Percentiles rank a stretch among this genome's conserved stretches.
Conservation (phyloP, 1,140 invertebrate species). For the Bradysia coprophila region DNA sequence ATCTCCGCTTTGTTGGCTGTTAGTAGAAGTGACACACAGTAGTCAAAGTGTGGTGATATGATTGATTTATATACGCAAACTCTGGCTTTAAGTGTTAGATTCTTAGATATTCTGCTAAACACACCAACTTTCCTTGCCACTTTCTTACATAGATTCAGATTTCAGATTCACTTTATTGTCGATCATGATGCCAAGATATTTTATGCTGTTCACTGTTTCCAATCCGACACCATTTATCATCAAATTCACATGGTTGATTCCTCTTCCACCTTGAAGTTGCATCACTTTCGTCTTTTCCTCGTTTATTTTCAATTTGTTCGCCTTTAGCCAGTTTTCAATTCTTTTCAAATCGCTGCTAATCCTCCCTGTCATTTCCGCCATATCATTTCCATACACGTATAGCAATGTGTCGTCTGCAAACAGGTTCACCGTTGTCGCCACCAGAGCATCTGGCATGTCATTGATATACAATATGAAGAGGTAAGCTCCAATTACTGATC, state of each 20-base stretch:
- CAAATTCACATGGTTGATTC: slow-evolving; percentile 1
- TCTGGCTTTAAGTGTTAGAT: slow-evolving; percentile 2
- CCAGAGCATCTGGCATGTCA: neutral
- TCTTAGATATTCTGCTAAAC: slow-evolving; percentile 5
- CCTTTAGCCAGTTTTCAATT: neutral
- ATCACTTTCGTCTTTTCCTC: slow-evolving; percentile 7
- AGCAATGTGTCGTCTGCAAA: neutral
- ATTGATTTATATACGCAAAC: slow-evolving; percentile 7
- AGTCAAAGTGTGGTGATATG: slow-evolving; percentile 6
- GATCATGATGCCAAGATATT: too few relatives aligned
- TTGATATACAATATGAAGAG: slow-evolving; percentile 2
- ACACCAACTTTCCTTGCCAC: too few relatives aligned
- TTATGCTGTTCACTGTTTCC: slow-evolving; percentile 3
- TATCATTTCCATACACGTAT: too few relatives aligned
- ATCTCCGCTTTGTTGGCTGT: slow-evolving; percentile 4
- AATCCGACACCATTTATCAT: slow-evolving; percentile 6
- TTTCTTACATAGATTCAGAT: neutral
- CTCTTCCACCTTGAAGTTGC: too few relatives aligned
- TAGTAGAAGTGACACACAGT: slow-evolving; percentile 5
- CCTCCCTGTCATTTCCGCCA: neutral
- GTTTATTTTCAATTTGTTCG: neutral
- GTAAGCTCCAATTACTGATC: slow-evolving; percentile 4
- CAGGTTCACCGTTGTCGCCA: neutral
- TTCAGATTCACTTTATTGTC: slow-evolving; percentile 4
- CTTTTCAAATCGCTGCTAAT: neutral